Base-by-base conservation (phyloP, 2,888 invertebrate species). In the Graphium colonna region DNA sequence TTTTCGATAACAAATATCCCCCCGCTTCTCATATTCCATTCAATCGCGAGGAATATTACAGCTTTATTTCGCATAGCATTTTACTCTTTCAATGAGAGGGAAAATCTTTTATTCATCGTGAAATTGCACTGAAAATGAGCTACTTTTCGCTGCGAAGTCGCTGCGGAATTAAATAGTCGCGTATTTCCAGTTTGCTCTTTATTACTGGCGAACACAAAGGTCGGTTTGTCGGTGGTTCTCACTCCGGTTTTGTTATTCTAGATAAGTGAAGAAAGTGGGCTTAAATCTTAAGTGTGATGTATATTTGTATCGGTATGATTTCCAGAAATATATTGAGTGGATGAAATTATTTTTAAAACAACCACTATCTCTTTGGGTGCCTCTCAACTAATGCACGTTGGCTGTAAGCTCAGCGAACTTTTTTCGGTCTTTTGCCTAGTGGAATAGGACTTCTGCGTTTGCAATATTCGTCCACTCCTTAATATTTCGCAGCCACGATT, bases 31-130 rank as follows among this genome's bases (percentile, higher is more conserved):
- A 40, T 21, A 51, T 57, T 44, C 55, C 56, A 58, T 59, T 59
- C 55, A 47, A 55, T 49, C 56, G 40, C 36, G 55, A 56, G 52
- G 47, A 56, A 59, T 61, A 60, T 57, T 42, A 55, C 42, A 41
- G 55, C 51, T 54, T 57, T 61, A 56, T 53, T 49, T 40, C 42
- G 42, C 57, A 55, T 56, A 44, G 60, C 52, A 54, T 58, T 57
- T 49, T 55, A 46, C 55, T 56, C 52, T 52, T 41, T 56, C 51
- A 52, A 33, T 47, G 47, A 57, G 52, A 47, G 52, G 49, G 52
- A 42, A 55, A 54, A 53, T 56, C 53, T 57, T 57, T 52, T 52
- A 56, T 59, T 55, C 52, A 43, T 39, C 12, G 45, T 43, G 50
- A 59, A 53, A 57, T 59, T 57, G 56, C 55, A 51, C 49, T 54